Evolutionary conservation across 1,140 invertebrate genomes (phyloP).

Genomic region (Drosophila saltans): DNA sequence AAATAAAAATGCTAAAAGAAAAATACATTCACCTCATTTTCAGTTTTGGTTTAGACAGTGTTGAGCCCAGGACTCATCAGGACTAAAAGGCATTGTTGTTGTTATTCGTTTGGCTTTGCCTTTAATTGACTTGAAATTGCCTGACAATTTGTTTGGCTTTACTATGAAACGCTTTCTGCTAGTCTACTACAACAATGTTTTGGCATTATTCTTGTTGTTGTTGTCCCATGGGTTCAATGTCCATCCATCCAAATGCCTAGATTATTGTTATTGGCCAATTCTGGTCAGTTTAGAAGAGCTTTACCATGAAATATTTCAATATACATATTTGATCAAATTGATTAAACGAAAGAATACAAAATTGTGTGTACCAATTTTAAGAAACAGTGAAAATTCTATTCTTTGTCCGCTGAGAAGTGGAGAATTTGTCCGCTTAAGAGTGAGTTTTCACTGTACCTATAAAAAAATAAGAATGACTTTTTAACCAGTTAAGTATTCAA

Average conservation of each 20-base stretch:
- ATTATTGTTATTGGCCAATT: slow-evolving; percentile 8
- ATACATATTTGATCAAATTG: background rate
- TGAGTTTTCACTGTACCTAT: too few relatives aligned
- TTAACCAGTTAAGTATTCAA: too few relatives aligned
- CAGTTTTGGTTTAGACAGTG: background rate
- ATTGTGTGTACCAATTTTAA: too few relatives aligned
- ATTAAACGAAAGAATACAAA: background rate
- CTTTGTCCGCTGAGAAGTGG: too few relatives aligned
- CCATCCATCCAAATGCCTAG: background rate
- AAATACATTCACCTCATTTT: background rate
- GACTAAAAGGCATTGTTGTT: background rate
- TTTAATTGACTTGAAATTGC: slow-evolving; percentile 12
- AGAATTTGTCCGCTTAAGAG: too few relatives aligned
- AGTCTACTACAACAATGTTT: background rate
- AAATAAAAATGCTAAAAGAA: background rate
- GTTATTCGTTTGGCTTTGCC: slow-evolving; percentile 5
- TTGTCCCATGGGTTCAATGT: background rate
- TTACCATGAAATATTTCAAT: background rate
- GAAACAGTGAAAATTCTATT: too few relatives aligned
- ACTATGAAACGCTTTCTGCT: background rate
- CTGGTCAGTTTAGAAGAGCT: background rate
- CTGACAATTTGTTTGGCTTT: slow-evolving; percentile 12
- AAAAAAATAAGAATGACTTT: too few relatives aligned
- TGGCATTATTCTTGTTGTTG: background rate
- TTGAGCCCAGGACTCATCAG: slow-evolving; percentile 1